Percentiles rank a stretch among this genome's conserved stretches.
Evolutionary conservation across 2,113 vertebrate species (phyloP).

Genomic region (human (Homo sapiens)): DNA sequence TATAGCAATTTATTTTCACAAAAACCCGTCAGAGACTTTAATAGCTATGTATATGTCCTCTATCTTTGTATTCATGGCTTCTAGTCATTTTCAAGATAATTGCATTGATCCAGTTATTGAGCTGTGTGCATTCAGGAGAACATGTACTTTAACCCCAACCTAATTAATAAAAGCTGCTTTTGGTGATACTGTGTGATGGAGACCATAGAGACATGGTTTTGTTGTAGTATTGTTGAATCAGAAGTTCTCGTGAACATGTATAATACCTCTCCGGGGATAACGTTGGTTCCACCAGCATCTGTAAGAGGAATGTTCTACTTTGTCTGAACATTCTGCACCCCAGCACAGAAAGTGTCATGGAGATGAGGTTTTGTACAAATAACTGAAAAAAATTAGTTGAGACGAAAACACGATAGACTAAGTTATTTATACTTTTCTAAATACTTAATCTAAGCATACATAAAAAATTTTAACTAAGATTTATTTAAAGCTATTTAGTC

Average conservation of each 20-base stretch:
- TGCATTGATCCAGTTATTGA: not conserved
- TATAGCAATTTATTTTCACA: not conserved
- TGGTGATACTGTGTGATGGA: not conserved
- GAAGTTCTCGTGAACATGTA: not conserved
- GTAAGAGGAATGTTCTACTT: not conserved
- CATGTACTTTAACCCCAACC: not conserved
- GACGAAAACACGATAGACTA: too few relatives aligned
- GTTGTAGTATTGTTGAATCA: not conserved
- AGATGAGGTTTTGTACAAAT: not conserved
- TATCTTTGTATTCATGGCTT: not conserved
- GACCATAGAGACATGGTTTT: not conserved
- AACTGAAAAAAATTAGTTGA: not conserved
- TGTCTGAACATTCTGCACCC: not conserved
- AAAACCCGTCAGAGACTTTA: not conserved
- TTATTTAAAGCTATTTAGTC: not conserved
- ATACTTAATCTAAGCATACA: not conserved
- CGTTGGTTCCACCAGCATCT: not conserved
- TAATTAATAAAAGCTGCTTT: not conserved
- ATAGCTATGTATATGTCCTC: not conserved
- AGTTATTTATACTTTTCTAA: not conserved
- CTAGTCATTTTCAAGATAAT: not conserved
- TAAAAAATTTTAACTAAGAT: not conserved
- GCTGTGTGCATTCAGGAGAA: not conserved
- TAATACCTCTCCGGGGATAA: not conserved
- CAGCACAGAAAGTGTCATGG: not conserved